Conservation (phyloP, 2,797 vertebrate species). For the Cynodonichthys magdalenae region DNA sequence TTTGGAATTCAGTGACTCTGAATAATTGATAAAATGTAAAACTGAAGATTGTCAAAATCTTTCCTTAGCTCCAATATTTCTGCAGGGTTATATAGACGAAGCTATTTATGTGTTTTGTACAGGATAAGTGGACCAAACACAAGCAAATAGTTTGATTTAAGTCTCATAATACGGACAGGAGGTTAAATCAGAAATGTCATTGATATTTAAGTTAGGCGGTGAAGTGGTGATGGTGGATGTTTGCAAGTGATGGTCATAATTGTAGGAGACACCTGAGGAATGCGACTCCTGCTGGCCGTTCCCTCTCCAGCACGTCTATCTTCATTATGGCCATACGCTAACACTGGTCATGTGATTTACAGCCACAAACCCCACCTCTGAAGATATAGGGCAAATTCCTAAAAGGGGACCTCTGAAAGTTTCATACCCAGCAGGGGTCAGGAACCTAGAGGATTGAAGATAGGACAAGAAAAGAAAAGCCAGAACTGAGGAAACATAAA, state of each 20-base stretch:
- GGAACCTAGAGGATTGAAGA: slow-evolving; percentile 33
- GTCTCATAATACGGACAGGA: neutral
- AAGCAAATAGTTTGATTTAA: neutral
- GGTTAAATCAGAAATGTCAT: neutral
- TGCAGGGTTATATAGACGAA: too few relatives aligned
- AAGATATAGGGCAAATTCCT: slow-evolving; percentile 77
- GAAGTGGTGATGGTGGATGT: slow-evolving; percentile 1
- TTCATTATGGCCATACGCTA: slow-evolving; percentile 71
- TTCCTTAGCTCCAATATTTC: neutral
- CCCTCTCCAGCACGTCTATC: slow-evolving; percentile 62
- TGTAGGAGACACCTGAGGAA: slow-evolving; percentile 58
- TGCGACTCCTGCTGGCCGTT: slow-evolving; percentile 57
- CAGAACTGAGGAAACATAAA: slow-evolving; percentile 8
- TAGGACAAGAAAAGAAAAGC: slow-evolving; percentile 28
- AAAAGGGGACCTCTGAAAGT: slow-evolving; percentile 58
- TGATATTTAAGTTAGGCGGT: neutral
- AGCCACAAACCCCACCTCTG: slow-evolving; percentile 57
- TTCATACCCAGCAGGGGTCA: slow-evolving; percentile 61
- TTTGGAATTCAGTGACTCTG: too few relatives aligned
- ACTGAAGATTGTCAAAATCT: neutral
- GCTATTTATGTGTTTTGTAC: neutral
- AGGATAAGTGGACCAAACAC: neutral
- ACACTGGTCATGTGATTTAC: slow-evolving; percentile 75
- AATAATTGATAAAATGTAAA: neutral
- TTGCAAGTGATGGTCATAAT: slow-evolving; percentile 34